phyloP scores from a whole-genome alignment of 2,113 vertebrate genomes.

The Thryonomys swinderianus region DNA sequence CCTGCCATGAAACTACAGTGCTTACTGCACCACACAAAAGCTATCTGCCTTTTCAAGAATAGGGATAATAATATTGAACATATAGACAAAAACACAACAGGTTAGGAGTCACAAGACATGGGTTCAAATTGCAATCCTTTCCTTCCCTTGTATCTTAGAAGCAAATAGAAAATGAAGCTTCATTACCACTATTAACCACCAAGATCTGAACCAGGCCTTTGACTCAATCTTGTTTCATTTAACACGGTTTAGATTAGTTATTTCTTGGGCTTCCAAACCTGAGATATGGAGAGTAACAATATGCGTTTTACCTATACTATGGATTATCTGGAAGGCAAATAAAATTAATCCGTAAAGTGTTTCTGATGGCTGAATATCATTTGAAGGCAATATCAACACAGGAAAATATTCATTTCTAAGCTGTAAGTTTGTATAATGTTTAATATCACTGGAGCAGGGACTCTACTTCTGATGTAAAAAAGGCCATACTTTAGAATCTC shows the following conservation, averaged over 20 bases:
- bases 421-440: not conserved
- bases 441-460: not conserved
- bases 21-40: not conserved
- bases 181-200: not conserved
- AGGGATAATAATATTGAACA: not conserved
- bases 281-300: not conserved
- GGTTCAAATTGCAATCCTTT: conserved; percentile 14
- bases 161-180: not conserved
- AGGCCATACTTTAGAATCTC: not conserved
- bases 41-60: not conserved
- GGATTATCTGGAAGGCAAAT: not conserved
- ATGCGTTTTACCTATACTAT: not conserved
- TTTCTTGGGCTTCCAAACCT: not conserved
- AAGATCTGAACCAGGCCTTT: not conserved
- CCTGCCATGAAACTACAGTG: not conserved
- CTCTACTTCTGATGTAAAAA: not conserved
- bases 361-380: not conserved
- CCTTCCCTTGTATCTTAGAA: not conserved
- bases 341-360: not conserved
- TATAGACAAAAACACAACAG: not conserved
- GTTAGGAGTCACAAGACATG: not conserved
- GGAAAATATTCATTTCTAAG: conserved; percentile 28
- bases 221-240: conserved; percentile 11
- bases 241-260: not conserved
- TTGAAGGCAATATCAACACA: not conserved